These are phyloP conservation scores for Urocyon cinereoargenteus DNA, from an alignment of 2,797 vertebrate genomes.

Conservation along the genomic window DNA sequence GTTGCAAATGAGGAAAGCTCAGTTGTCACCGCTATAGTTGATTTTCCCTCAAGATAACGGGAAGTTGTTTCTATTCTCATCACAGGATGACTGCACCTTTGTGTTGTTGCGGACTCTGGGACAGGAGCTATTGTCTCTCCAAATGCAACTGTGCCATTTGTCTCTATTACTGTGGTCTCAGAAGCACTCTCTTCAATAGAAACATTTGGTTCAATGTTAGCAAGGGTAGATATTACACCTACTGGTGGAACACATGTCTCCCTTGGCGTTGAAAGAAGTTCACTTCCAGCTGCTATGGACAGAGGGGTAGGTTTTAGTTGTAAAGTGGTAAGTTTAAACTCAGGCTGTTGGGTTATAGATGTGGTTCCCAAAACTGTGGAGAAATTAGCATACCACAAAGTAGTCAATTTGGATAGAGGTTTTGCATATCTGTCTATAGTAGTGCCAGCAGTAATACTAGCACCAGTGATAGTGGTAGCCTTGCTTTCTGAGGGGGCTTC, in stretches of 20 bases:
- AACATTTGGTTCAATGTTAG: conserved; percentile 28
- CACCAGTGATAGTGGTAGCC: background rate
- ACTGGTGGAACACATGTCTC: conserved; percentile 21
- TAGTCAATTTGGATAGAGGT: conserved; percentile 37
- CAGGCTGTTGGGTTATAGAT: background rate
- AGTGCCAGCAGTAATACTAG: background rate
- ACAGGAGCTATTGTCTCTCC: background rate
- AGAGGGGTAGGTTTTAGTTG: background rate
- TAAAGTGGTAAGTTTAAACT: conserved; percentile 56
- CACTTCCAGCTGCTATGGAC: conserved; percentile 21
- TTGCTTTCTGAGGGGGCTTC: conserved; percentile 1
- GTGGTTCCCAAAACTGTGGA: conserved; percentile 29
- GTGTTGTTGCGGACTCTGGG: background rate
- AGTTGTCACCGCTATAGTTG: background rate
- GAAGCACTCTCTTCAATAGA: conserved; percentile 46
- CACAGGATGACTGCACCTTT: conserved; percentile 1
- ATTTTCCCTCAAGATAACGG: conserved; percentile 52
- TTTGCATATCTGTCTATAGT: background rate
- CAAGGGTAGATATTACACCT: conserved; percentile 27
- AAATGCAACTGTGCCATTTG: background rate
- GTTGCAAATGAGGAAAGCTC: conserved; percentile 66
- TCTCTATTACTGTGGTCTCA: conserved; percentile 41
- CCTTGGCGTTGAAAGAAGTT: conserved; percentile 45
- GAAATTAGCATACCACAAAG: conserved; percentile 43
- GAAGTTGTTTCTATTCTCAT: conserved; percentile 61